A percentile compares a stretch with the other conserved stretches of the same genome.
These are phyloP conservation scores for Amblyornis subalaris DNA, from an alignment of 2,113 vertebrate genomes.

Conservation along the genomic window DNA sequence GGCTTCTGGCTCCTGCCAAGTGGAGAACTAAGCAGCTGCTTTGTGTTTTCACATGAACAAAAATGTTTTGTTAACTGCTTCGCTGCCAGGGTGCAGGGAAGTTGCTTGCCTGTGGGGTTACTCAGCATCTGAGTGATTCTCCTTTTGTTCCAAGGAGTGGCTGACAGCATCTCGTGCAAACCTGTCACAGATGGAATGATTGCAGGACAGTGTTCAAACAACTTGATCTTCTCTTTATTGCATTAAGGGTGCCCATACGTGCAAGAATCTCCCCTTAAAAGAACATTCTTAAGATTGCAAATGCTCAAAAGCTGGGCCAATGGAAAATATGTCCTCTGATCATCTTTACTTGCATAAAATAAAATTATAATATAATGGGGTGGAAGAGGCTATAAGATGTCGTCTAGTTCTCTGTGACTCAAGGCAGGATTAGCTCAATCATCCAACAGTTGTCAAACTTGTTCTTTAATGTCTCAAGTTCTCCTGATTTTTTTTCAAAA, in stretches of 20 bases:
- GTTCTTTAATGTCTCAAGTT: neutral
- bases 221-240: neutral
- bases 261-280: neutral
- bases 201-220: neutral
- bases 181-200: neutral
- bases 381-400: neutral
- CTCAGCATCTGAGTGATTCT: neutral
- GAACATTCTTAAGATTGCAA: neutral
- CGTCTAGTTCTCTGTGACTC: neutral
- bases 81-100: neutral
- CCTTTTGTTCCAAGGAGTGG: neutral
- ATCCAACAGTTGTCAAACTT: neutral
- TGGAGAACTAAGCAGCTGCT: slow-evolving; percentile 66
- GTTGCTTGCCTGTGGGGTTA: fast-evolving
- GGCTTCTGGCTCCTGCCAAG: slow-evolving; percentile 61
- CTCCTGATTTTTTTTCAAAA: neutral
- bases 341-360: neutral
- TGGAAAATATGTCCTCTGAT: neutral
- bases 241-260: neutral
- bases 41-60: slow-evolving; percentile 30
- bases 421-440: neutral
- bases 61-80: slow-evolving; percentile 57
- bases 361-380: neutral
- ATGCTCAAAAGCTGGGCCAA: neutral
- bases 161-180: neutral